Base-by-base conservation (phyloP, 1,140 invertebrate genomes). In the Oryctes rhinoceros region DNA sequence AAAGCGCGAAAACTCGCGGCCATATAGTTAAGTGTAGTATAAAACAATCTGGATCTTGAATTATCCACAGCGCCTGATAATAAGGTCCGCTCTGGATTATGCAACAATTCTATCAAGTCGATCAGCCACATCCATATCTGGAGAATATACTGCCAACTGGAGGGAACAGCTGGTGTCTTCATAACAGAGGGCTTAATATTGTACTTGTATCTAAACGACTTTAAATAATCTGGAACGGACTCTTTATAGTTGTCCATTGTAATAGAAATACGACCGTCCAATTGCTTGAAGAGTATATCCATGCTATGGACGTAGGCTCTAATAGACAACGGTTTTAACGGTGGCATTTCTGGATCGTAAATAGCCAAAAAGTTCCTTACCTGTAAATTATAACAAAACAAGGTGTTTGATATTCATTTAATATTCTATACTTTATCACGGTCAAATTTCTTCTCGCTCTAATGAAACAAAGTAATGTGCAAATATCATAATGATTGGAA, bases 161-260 rank as follows among this genome's bases (percentile, higher is more conserved):
- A 47, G 7, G 75, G 75, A 76, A 76, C 75, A 47, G 37, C 39
- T 1, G 47, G 39, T 10, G 75, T 47, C 39, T 76, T 76, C 44
- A 76, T 48, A 44, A 76, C 37, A 10, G 75, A 76, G 3, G 75
- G 75, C 44, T 76, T 76, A n/a, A 76, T 49, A 44, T 47, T 44
- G 13, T 49, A 44, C n/a, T 20, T 20, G 39, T 76, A 76, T 11
- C 30, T 44, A 11, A 76, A 76, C 20, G 75, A 47, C 18, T 47
- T 76, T 76, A 76, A 48, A 13, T 76, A 49, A 7, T 47, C 15
- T 18, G 47, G 18, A 9, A 76, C 75, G 9, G 37, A 44, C 2
- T 44, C 47, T 48, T 76, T 76, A 47, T 47, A 76, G 47, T 76
- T 76, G 0, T 76, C 75, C 10, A 76, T 2, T 47, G 75, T 76